These are phyloP conservation scores for Arge pagana DNA, from an alignment of 2,888 invertebrate species.

Conservation along the genomic window DNA sequence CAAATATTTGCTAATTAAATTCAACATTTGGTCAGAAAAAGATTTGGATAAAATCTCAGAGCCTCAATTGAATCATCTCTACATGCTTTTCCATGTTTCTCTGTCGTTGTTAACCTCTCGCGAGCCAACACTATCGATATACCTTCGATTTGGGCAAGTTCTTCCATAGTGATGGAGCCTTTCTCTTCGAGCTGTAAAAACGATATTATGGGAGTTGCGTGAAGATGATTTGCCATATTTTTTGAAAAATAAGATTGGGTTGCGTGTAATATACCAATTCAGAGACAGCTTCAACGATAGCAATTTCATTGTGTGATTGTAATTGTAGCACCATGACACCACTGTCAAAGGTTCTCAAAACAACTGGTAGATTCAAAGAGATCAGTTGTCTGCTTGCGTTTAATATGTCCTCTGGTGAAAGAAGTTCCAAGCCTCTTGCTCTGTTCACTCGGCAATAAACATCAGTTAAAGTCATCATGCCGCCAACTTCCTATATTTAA, in stretches of 20 bases:
- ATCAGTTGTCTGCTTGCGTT: slow-evolving; percentile 83
- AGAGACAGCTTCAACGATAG: slow-evolving; percentile 70
- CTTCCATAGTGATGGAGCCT: slow-evolving; percentile 80
- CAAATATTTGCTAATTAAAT: too few relatives aligned
- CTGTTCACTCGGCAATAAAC: slow-evolving; percentile 96
- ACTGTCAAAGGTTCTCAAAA: slow-evolving; percentile 84
- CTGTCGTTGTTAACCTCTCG: slow-evolving; percentile 85
- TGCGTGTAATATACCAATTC: slow-evolving; percentile 62
- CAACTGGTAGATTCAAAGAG: slow-evolving; percentile 71
- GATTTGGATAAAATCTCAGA: slow-evolving; percentile 90
- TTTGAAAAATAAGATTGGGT: too few relatives aligned
- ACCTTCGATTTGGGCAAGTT: slow-evolving; percentile 80
- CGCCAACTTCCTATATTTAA: slow-evolving; percentile 77
- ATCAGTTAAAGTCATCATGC: slow-evolving; percentile 96
- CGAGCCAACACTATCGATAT: slow-evolving; percentile 89
- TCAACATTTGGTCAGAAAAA: slow-evolving; percentile 63
- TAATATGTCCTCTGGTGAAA: slow-evolving; percentile 96
- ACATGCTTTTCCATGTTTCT: slow-evolving; percentile 84
- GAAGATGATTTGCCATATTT: neutral
- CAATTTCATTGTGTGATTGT: slow-evolving; percentile 73
- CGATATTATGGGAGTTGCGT: neutral
- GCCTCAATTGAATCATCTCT: slow-evolving; percentile 96
- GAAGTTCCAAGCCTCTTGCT: slow-evolving; percentile 91
- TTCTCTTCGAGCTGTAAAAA: slow-evolving; percentile 66
- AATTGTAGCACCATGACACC: slow-evolving; percentile 95